Base-by-base conservation (phyloP, 2,797 vertebrate genomes). In the Eulemur rubriventer region DNA sequence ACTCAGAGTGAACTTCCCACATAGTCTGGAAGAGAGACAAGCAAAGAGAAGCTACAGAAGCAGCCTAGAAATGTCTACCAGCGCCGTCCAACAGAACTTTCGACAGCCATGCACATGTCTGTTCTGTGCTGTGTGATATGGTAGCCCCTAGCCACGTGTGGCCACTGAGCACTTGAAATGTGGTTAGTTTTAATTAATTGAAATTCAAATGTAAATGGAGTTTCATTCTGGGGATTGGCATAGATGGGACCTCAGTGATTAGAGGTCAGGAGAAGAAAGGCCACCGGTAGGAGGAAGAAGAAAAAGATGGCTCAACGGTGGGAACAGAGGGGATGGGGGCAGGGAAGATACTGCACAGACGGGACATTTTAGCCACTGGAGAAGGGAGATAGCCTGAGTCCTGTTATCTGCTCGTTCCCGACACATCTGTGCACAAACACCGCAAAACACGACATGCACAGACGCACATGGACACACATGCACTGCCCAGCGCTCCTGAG, bases 401-500 rank as follows among this genome's bases (percentile, higher is more conserved):
- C 78, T n/a, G 7, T 26, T 1, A 7, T 33, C 75, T 50, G 67
- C 48, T 75, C 7, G 17, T 7, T 73, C 33, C 26, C 14, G 48
- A 46, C 14, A n/a, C 13, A 48, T 5, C 43, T 16, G 18, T 1
- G 43, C 28, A 48, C 43, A 57, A 57, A 75, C 8, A 20, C 30
- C 30, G 16, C 28, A 28, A 48, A 33, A 75, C 17, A 48, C 17
- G 11, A 33, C 43, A 48, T 6, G 16, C 9, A 33, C 72, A 48
- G 9, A 35, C 4, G 16, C 14, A 4, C 18, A n/a, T 22, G 28
- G 7, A 9, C 3, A 18, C 67, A 70, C 26, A 16, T 1, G 41
- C 70, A 73, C 26, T 2, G 70, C 70, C 78, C 1, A 10, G n/a
- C 28, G 96, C 88, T 96, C 97, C 78, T 67, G 96, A 98, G 93